A percentile compares a stretch with the other conserved stretches of the same genome.
Evolutionary conservation across 2,888 invertebrate species (phyloP).

Genomic region (Lepetodrilus schrolli): DNA sequence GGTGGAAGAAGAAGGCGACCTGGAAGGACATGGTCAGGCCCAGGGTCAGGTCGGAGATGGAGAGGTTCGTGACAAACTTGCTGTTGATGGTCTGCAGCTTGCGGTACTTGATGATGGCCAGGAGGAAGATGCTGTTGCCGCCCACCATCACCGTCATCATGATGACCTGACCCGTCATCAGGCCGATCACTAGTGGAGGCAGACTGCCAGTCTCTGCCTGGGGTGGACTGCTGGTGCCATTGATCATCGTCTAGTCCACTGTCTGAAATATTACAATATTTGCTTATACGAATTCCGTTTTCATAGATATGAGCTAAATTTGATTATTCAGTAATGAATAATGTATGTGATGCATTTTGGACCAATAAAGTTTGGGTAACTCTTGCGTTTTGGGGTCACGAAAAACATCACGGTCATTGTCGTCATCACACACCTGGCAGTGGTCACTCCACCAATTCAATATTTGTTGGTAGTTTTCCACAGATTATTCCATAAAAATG

Average conservation of each 20-base stretch:
- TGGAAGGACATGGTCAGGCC: constrained; percentile 54
- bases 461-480: too few species aligned
- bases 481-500: too few species aligned
- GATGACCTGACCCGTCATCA: constrained; percentile 41
- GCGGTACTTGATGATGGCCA: constrained; percentile 42
- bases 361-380: too few species aligned
- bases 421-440: too few species aligned
- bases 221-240: background rate
- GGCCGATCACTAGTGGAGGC: constrained; percentile 34
- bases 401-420: too few species aligned
- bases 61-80: constrained; percentile 55
- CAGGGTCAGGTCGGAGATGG: constrained; percentile 51
- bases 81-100: constrained; percentile 52
- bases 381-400: too few species aligned
- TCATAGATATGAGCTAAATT: too few species aligned
- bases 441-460: too few species aligned
- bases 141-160: constrained; percentile 43
- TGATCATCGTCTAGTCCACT: background rate
- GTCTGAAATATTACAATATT: background rate
- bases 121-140: constrained; percentile 52
- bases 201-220: background rate
- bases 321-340: too few species aligned
- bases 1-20: constrained; percentile 46
- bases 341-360: too few species aligned
- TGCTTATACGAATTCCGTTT: too few species aligned